Percentiles rank a stretch among this genome's conserved stretches.
Conservation (phyloP, 2,113 vertebrate species). For the Microcebus jonahi region DNA sequence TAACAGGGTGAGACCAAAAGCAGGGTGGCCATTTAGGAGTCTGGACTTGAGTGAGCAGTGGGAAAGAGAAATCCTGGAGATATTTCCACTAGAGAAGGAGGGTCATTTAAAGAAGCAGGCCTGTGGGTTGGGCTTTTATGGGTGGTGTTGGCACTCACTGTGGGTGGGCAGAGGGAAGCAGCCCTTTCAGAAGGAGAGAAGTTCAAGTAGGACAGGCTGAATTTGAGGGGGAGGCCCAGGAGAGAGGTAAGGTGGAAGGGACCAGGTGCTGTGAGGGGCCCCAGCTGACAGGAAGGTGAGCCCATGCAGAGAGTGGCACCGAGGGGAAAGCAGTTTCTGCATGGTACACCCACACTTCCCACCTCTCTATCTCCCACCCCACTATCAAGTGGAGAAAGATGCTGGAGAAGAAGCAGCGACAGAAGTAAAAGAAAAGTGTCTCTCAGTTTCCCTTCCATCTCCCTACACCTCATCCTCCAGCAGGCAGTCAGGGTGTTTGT, state of each 20-base stretch:
- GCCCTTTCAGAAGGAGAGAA: not conserved
- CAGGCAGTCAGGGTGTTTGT: not conserved
- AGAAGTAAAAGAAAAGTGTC: not conserved
- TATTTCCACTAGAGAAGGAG: not conserved
- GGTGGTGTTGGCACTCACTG: not conserved
- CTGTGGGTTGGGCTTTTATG: not conserved
- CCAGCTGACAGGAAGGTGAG: not conserved
- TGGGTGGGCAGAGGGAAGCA: not conserved
- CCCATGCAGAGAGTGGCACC: not conserved
- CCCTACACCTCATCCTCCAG: not conserved
- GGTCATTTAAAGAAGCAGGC: not conserved
- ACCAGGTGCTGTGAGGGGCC: not conserved
- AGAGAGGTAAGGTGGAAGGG: not conserved
- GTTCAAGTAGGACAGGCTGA: not conserved
- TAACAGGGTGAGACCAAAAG: not conserved
- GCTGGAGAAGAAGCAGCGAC: not conserved
- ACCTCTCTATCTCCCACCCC: not conserved
- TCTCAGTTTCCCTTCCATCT: not conserved
- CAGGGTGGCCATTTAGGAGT: not conserved
- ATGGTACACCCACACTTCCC: not conserved
- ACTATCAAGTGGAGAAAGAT: not conserved
- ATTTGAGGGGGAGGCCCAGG: not conserved
- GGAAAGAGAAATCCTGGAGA: not conserved
- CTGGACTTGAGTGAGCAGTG: not conserved
- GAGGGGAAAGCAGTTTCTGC: not conserved